phyloP scores from a whole-genome alignment of 2,113 vertebrate genomes.

The Ctenodactylus gundi region DNA sequence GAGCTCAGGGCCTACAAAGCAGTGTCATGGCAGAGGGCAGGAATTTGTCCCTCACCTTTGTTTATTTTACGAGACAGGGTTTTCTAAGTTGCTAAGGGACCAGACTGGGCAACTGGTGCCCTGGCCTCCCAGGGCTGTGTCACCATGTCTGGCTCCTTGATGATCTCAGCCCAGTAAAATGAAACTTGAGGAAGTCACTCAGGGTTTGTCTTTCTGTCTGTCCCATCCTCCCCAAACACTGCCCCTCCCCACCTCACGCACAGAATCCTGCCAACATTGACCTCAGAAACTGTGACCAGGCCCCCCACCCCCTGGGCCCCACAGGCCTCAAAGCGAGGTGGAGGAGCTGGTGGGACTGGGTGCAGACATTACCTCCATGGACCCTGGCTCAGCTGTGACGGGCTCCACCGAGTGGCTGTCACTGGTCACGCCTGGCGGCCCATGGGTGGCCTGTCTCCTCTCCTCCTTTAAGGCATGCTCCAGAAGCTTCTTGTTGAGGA shows the following conservation, averaged over 20 bases:
- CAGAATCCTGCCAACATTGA: not conserved
- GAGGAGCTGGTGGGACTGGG: not conserved
- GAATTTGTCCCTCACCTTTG: no score
- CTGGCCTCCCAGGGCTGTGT: no score
- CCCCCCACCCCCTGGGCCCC: not conserved
- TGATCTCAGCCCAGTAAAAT: not conserved
- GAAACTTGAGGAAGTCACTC: not conserved
- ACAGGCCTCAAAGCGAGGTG: not conserved
- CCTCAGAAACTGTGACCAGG: not conserved
- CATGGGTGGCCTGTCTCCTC: slow-evolving; percentile 82
- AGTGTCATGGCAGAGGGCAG: no score
- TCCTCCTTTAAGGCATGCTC: slow-evolving; percentile 95
- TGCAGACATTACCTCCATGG: slow-evolving; percentile 93
- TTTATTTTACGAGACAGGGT: no score
- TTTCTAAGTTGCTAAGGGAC: no score
- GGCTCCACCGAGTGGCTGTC: slow-evolving; percentile 84
- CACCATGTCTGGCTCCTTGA: no score
- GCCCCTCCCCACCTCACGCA: not conserved
- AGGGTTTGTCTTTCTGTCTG: not conserved
- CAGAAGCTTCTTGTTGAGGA: slow-evolving; percentile 95
- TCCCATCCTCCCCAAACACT: not conserved
- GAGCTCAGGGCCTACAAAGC: no score
- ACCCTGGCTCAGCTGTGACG: slow-evolving; percentile 86
- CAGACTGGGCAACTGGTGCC: no score
- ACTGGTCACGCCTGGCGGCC: slow-evolving; percentile 81